These are phyloP conservation scores for Scopus umbretta DNA, from an alignment of 2,113 vertebrate genomes.

Conservation along the genomic window DNA sequence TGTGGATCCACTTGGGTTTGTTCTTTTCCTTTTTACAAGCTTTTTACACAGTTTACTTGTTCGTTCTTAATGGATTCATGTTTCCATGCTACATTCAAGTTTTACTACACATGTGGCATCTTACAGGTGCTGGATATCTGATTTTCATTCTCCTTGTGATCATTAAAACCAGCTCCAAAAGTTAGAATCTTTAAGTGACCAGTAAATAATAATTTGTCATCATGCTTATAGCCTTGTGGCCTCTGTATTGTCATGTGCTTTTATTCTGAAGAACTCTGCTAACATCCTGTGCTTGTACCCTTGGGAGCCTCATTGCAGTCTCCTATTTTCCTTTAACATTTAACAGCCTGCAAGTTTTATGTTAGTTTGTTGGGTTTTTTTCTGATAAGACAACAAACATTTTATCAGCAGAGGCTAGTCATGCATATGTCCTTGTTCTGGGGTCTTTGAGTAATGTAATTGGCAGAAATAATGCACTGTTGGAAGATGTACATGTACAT, in stretches of 20 bases:
- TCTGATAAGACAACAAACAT: not conserved
- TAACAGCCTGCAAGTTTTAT: not conserved
- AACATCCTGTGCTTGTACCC: not conserved
- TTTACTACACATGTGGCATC: not conserved
- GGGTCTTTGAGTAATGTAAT: not conserved
- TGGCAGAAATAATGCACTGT: not conserved
- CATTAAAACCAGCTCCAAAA: not conserved
- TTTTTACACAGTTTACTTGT: not conserved
- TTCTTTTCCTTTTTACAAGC: not conserved
- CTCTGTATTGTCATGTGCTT: not conserved
- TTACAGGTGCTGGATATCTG: not conserved
- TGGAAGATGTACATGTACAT: not conserved
- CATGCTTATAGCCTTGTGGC: not conserved
- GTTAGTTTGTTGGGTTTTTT: not conserved
- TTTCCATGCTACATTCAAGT: not conserved
- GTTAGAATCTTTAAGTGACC: not conserved
- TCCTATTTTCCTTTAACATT: not conserved
- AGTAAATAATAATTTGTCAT: not conserved
- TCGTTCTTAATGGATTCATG: not conserved
- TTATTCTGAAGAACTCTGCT: not conserved
- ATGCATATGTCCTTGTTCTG: not conserved
- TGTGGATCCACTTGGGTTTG: not conserved
- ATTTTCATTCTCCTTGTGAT: not conserved
- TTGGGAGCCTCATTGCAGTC: not conserved
- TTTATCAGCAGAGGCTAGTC: not conserved